Percentiles rank a stretch among this genome's conserved stretches.
Conservation (phyloP, 2,797 vertebrate species). For the Tachyglossus aculeatus region DNA sequence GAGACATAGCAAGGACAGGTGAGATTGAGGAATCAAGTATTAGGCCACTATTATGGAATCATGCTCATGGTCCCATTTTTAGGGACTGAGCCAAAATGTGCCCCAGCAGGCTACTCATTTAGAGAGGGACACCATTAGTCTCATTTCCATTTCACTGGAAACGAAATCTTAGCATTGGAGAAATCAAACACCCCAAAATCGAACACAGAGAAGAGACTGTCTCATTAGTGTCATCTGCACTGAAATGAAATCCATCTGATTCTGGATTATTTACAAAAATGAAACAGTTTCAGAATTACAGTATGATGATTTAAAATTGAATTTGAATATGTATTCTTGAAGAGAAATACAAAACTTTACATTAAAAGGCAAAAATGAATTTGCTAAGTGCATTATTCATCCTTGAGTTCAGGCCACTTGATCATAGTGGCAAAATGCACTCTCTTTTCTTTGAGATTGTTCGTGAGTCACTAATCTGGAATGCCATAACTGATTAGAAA, state of each 20-base stretch:
- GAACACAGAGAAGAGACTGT: neutral
- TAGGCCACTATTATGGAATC: too few species aligned
- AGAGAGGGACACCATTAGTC: neutral
- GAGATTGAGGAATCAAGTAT: too few species aligned
- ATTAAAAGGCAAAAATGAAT: neutral
- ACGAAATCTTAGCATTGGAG: neutral
- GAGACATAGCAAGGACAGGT: too few species aligned
- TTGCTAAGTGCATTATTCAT: neutral
- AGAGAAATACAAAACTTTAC: constrained; percentile 1
- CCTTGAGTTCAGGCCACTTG: constrained; percentile 7
- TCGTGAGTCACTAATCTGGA: constrained; percentile 7
- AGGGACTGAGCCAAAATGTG: too few species aligned
- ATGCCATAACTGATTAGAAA: constrained; percentile 37
- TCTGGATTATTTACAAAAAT: constrained; percentile 10
- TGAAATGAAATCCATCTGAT: neutral
- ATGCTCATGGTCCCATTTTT: too few species aligned
- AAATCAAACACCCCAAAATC: neutral
- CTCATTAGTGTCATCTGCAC: neutral
- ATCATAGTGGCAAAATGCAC: neutral
- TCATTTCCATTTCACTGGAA: neutral
- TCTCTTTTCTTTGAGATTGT: neutral
- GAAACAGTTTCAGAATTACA: neutral
- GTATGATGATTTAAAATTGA: neutral
- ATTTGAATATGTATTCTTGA: constrained; percentile 36
- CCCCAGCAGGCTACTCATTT: neutral